Conservation (phyloP, 2,797 vertebrate genomes). For the Eulemur rubriventer region DNA sequence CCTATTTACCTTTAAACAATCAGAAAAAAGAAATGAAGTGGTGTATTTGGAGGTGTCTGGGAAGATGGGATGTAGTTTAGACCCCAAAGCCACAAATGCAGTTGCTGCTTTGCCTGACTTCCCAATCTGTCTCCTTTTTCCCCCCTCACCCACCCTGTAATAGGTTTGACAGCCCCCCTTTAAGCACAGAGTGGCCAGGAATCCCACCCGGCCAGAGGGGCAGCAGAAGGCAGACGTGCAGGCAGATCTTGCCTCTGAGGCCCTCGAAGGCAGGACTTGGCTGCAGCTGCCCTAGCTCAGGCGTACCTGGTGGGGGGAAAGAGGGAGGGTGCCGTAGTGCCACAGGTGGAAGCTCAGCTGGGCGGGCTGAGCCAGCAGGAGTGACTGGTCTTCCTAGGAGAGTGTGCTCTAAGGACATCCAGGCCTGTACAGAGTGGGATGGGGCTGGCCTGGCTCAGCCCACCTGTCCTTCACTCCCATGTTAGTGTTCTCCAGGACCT, state of each 20-base stretch:
- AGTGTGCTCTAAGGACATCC: not conserved
- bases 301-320: fast-evolving
- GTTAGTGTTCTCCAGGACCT: not conserved
- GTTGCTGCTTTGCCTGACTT: not conserved
- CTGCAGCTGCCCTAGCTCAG: not conserved
- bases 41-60: not conserved
- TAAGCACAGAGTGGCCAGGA: not conserved
- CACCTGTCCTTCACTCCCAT: not conserved
- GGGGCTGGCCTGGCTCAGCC: fast-evolving
- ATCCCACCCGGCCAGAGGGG: not conserved
- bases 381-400: not conserved
- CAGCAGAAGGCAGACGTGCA: not conserved
- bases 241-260: not conserved
- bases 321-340: too few species aligned
- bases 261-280: not conserved
- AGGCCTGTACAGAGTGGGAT: fast-evolving
- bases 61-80: not conserved
- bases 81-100: not conserved
- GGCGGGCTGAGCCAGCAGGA: not conserved
- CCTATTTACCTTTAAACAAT: not conserved
- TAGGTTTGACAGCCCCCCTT: not conserved
- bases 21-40: not conserved
- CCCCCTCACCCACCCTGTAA: not conserved
- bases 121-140: not conserved
- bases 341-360: not conserved